A percentile compares a stretch with the other conserved stretches of the same genome.
Conservation (phyloP, 2,888 invertebrate species). For the Drosophila neotestacea region DNA sequence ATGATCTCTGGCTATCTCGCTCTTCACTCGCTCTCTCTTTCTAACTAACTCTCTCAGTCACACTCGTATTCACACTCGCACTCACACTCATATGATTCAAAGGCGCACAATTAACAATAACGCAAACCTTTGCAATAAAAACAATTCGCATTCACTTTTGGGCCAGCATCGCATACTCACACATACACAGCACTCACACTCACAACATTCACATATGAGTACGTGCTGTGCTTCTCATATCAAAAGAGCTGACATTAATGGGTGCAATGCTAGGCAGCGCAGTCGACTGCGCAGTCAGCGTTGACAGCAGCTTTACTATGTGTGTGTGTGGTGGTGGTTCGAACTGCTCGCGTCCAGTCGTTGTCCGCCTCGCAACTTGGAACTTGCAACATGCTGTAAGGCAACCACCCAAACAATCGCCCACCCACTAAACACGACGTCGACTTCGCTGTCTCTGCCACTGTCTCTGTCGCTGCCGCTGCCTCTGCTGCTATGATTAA, state of each 20-base stretch:
- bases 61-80: constrained; percentile 11
- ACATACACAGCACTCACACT: constrained; percentile 24
- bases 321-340: constrained; percentile 24
- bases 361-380: constrained; percentile 45
- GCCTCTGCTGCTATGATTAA: constrained; percentile 43
- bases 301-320: constrained; percentile 35
- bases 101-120: constrained; percentile 62
- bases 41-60: constrained; percentile 2
- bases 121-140: constrained; percentile 66
- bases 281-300: constrained; percentile 45
- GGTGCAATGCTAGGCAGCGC: constrained; percentile 66
- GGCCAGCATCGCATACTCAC: constrained; percentile 43
- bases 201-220: constrained; percentile 33
- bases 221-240: constrained; percentile 70
- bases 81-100: constrained; percentile 17
- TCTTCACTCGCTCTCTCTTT: constrained; percentile 11
- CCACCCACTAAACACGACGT: constrained; percentile 39
- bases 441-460: constrained; percentile 7
- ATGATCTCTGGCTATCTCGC: constrained; percentile 52
- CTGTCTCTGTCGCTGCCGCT: constrained; percentile 9
- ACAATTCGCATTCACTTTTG: constrained; percentile 71
- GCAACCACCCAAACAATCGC: constrained; percentile 36
- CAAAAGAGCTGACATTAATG: constrained; percentile 75
- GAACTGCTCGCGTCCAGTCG: constrained; percentile 46
- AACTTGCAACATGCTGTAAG: constrained; percentile 53